A percentile compares a stretch with the other conserved stretches of the same genome.
phyloP scores from a whole-genome alignment of 2,888 invertebrate genomes.

The Philaethria dido region DNA sequence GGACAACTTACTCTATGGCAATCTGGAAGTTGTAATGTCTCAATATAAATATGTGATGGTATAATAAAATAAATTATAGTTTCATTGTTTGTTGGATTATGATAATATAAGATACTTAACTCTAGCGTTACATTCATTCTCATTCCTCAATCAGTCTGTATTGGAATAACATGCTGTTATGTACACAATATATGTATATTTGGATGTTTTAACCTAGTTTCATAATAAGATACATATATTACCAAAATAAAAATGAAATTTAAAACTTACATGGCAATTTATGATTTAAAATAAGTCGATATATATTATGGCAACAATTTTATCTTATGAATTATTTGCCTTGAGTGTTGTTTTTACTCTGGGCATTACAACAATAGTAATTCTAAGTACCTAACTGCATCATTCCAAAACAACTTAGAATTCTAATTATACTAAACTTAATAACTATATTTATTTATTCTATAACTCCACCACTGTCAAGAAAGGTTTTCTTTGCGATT shows the following conservation, averaged over 20 bases:
- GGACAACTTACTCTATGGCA: constrained; percentile 74
- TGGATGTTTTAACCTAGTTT: constrained; percentile 1
- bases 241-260: constrained; percentile 23
- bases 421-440: constrained; percentile 41
- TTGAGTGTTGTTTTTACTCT: constrained; percentile 11
- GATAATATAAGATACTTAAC: constrained; percentile 43
- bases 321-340: constrained; percentile 23
- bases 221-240: constrained; percentile 12
- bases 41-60: constrained; percentile 46
- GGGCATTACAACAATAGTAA: constrained; percentile 34
- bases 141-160: constrained; percentile 47
- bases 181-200: constrained; percentile 41
- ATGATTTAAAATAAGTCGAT: constrained; percentile 10
- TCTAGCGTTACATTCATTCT: constrained; percentile 35
- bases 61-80: constrained; percentile 52
- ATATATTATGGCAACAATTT: constrained; percentile 39
- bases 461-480: constrained; percentile 68
- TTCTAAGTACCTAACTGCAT: constrained; percentile 49
- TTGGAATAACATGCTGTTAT: constrained; percentile 48
- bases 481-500: constrained; percentile 75
- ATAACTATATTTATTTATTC: constrained; percentile 52
- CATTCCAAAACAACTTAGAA: constrained; percentile 46
- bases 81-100: constrained; percentile 44
- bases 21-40: constrained; percentile 62
- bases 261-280: constrained; percentile 10